phyloP scores from a whole-genome alignment of 2,888 invertebrate genomes.

The Andricus quercusramuli region DNA sequence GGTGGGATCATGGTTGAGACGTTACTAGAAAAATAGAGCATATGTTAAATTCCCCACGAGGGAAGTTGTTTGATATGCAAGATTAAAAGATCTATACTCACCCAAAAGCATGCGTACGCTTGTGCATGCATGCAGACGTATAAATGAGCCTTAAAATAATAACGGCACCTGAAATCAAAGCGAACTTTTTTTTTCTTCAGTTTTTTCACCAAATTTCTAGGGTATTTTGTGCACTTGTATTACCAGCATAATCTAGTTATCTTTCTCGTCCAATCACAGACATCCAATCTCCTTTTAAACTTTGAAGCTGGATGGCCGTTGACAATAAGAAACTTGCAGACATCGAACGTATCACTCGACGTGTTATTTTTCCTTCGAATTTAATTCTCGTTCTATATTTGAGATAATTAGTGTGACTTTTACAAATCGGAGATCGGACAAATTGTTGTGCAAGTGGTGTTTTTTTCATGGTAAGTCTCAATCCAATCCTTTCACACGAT shows the following conservation, averaged over 20 bases:
- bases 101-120: too few relatives aligned
- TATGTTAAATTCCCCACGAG: too few relatives aligned
- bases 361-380: background rate
- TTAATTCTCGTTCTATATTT: background rate
- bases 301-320: background rate
- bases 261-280: background rate
- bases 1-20: too few relatives aligned
- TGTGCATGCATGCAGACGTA: too few relatives aligned
- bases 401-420: background rate
- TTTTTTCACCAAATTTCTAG: background rate
- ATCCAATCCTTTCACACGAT: background rate
- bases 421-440: background rate
- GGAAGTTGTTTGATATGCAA: too few relatives aligned
- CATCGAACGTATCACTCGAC: background rate
- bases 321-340: background rate
- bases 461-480: background rate
- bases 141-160: too few relatives aligned
- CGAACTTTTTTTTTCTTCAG: too few relatives aligned
- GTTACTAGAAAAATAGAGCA: too few relatives aligned
- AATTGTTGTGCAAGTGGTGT: background rate
- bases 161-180: too few relatives aligned
- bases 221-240: background rate
- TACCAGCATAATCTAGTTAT: constrained; percentile 1
- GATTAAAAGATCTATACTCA: too few relatives aligned
- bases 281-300: background rate